Conservation (phyloP, 2,888 invertebrate species). For the Pterostichus madidus region DNA sequence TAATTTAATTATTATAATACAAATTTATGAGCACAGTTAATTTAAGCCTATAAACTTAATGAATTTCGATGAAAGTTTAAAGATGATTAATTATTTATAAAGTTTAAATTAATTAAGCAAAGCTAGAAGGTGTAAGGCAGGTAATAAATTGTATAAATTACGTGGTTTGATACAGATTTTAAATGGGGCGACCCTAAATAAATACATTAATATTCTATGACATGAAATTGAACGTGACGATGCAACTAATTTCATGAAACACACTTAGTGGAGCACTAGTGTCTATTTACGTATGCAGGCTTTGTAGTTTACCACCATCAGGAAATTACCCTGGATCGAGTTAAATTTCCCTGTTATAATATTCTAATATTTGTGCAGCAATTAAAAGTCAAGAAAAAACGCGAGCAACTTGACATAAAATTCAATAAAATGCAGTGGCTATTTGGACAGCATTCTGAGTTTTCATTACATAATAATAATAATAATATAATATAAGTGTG, state of each 20-base stretch:
- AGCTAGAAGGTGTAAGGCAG: conserved; percentile 5
- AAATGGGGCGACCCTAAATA: conserved; percentile 4
- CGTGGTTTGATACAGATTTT: conserved; percentile 24
- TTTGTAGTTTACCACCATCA: not conserved
- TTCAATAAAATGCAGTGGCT: no score
- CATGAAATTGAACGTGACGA: conserved; percentile 51
- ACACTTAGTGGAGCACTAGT: not conserved
- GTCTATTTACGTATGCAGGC: conserved; percentile 8
- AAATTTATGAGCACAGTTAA: conserved; percentile 26
- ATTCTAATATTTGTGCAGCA: no score
- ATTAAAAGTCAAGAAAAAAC: no score
- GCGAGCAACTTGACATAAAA: no score
- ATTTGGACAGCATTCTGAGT: no score
- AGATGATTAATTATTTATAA: conserved; percentile 33
- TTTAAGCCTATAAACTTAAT: conserved; percentile 23
- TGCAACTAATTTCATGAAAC: conserved; percentile 35
- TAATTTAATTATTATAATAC: conserved; percentile 5
- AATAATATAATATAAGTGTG: no score
- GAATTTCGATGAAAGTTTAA: conserved; percentile 18
- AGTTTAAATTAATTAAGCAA: conserved; percentile 19
- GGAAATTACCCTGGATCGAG: not conserved
- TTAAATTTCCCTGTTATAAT: not conserved
- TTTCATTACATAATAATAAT: no score
- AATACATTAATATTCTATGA: conserved; percentile 53
- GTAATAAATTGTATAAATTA: conserved; percentile 42